Evolutionary conservation across 2,797 vertebrate genomes (phyloP).

Genomic region (Chromobotia macracanthus): DNA sequence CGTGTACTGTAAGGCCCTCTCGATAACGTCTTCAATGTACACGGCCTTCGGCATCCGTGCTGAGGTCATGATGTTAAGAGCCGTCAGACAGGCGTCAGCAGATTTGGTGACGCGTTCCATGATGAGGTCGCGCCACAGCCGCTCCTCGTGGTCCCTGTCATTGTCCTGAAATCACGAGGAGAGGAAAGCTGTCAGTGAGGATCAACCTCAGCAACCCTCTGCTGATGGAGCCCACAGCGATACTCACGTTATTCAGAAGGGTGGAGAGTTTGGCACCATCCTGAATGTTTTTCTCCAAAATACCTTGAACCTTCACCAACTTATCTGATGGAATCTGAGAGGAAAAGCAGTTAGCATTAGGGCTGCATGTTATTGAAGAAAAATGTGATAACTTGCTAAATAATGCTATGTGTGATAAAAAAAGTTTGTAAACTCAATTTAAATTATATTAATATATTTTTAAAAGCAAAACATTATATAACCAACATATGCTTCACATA

Average conservation of each 20-base stretch:
- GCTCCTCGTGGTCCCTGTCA: conserved; percentile 93
- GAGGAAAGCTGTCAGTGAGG: background rate
- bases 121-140: conserved; percentile 94
- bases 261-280: conserved; percentile 96
- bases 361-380: too few species aligned
- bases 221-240: background rate
- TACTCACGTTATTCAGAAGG: conserved; percentile 89
- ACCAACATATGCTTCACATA: too few species aligned
- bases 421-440: too few species aligned
- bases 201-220: background rate
- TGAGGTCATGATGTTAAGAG: conserved; percentile 97
- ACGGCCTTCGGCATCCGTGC: conserved; percentile 95
- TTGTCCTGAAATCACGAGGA: conserved; percentile 84
- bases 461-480: too few species aligned
- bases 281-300: conserved; percentile 97
- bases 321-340: conserved; percentile 89
- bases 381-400: too few species aligned
- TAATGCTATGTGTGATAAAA: too few species aligned
- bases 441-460: background rate
- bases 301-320: conserved; percentile 91
- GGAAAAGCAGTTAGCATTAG: conserved; percentile 1
- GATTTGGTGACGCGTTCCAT: conserved; percentile 97
- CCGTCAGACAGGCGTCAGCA: conserved; percentile 93
- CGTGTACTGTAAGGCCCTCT: conserved; percentile 93
- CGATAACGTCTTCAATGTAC: conserved; percentile 97